A percentile compares a stretch with the other conserved stretches of the same genome.
Evolutionary conservation across 2,113 vertebrate species (phyloP).

Genomic region (Calidris pygmaea): DNA sequence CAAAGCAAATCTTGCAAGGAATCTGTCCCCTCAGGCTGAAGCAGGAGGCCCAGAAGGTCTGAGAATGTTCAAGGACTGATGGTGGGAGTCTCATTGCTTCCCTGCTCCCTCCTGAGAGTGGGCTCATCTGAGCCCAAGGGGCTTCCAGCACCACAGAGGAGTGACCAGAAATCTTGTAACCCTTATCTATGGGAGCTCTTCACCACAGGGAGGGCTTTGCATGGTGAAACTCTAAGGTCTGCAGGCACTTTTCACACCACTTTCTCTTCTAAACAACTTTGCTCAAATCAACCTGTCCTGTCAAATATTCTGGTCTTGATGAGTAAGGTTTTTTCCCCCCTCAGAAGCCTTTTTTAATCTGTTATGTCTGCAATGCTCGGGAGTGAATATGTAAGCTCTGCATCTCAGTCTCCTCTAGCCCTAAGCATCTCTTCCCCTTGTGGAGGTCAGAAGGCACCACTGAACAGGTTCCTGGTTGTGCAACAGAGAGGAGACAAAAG

Average conservation of each 20-base stretch:
- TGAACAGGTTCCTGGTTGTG: background rate
- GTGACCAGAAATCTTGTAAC: background rate
- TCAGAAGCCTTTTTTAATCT: background rate
- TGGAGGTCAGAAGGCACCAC: background rate
- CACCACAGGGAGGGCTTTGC: background rate
- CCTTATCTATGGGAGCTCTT: background rate
- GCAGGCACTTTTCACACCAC: background rate
- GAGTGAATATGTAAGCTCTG: background rate
- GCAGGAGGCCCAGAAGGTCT: background rate
- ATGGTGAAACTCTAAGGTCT: background rate
- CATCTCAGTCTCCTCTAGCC: background rate
- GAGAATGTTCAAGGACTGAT: background rate
- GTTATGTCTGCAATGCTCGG: background rate
- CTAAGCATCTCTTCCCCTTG: background rate
- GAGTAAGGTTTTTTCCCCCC: background rate
- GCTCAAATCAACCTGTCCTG: background rate
- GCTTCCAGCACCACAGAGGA: background rate
- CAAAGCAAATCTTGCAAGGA: background rate
- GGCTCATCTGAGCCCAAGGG: background rate
- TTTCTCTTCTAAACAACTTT: background rate
- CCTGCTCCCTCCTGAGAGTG: background rate
- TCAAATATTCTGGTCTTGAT: background rate
- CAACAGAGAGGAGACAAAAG: background rate
- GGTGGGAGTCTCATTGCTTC: background rate
- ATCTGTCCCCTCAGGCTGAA: background rate